These are phyloP conservation scores for Agrochola lota DNA, from an alignment of 2,888 invertebrate species.

Conservation along the genomic window DNA sequence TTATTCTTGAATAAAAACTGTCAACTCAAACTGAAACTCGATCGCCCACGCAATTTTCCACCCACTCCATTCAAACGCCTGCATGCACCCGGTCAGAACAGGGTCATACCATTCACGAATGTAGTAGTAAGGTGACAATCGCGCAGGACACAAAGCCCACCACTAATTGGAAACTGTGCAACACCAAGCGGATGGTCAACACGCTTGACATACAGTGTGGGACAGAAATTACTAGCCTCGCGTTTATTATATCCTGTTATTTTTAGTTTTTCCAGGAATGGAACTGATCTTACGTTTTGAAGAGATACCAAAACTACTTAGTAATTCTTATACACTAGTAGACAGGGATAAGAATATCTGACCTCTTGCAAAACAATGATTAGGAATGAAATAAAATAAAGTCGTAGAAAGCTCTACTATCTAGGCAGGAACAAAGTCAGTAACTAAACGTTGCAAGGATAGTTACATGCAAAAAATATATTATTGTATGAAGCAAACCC, in stretches of 20 bases:
- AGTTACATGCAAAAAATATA: too few species aligned
- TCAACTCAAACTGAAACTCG: too few species aligned
- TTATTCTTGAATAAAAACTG: too few species aligned
- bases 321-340: not conserved
- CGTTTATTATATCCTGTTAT: not conserved
- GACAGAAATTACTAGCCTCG: constrained; percentile 10
- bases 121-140: constrained; percentile 67
- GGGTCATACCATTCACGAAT: constrained; percentile 50
- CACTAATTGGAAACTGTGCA: constrained; percentile 84
- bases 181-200: constrained; percentile 77
- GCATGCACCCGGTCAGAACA: constrained; percentile 23
- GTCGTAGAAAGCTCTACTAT: not conserved
- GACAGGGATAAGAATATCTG: not conserved
- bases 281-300: not conserved
- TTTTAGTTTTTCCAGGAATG: not conserved
- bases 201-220: constrained; percentile 66
- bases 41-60: not conserved
- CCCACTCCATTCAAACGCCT: not conserved
- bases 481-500: not conserved
- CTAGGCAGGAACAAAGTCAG: not conserved
- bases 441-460: not conserved
- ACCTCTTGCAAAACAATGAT: not conserved
- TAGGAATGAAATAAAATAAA: too few species aligned
- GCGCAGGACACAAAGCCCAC: constrained; percentile 74
- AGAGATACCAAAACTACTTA: not conserved